Base-by-base conservation (phyloP, 2,113 vertebrate species). In the Eulemur macaco region DNA sequence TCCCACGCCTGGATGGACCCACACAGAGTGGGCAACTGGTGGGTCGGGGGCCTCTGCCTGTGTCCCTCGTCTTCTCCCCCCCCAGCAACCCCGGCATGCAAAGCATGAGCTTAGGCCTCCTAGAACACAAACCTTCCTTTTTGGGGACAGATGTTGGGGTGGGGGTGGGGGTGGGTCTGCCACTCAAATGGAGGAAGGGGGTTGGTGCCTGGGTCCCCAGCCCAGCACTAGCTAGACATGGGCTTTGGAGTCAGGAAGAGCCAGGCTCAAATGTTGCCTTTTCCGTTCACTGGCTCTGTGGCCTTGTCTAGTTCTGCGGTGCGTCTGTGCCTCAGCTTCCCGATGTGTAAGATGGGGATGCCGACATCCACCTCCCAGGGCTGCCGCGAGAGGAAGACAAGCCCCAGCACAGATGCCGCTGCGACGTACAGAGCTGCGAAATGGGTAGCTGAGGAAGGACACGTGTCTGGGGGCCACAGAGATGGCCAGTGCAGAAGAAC, bases 381-480 rank as follows among this genome's bases (percentile, higher is more conserved):
- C n/a, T 68, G 50, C 82, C 68, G 45, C 39, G 86, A 84, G 50
- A 94, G 80, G 80, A 82, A 92, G 47, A 90, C n/a, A 78, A 89
- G n/a, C n/a, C 39, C 76, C 20, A 81, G 68, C 39, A 63, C 52
- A 84, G 69, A 50, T n/a, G 4, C 11, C 64, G 9, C 42, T 52
- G 60, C 76, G 71, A 66, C 45, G 63, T 77, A 47, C 29, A 27
- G 20, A 64, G 92, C 85, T 69, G 37, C 90, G 64, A 5, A 8
- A 58, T 58, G 91, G 77, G 71, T 34, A 77, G 29, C 18, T 15
- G 71, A 63, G 64, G 87, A 77, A 86, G 91, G 94, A 83, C 68
- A 86, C 78, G 77, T 64, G 56, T 50, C 71, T 34, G 56, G 50
- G 50, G 42, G 54, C 52, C 73, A 64, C 27, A 56, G 85, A 77